Evolutionary conservation across 2,797 vertebrate species (phyloP), one percentile per base, ranked within the genome.

Genomic region (Hylomyscus alleni): DNA sequence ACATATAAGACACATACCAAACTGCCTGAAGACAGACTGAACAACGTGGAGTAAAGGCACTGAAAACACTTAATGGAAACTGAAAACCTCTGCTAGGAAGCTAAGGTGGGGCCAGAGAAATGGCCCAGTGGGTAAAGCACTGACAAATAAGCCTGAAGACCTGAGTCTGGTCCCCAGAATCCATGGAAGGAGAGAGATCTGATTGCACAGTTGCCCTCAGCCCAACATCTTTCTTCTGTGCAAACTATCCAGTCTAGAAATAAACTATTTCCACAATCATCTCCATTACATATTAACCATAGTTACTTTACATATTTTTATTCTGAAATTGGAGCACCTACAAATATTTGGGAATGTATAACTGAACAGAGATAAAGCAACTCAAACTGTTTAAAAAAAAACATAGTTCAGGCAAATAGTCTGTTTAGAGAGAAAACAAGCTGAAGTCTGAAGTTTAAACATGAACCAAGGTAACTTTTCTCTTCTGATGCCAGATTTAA

Each of bases 391-490:
- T 11, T 69, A 31, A 95, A 60, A 77, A 12, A 56, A 50, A 93
- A 90, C 14, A 73, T 3, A 89, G 19, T 5, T 40, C 54, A 82
- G 72, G n/a, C 96, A 31, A 96, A 95, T 1, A 91, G 31, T 96
- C 94, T 95, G 58, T 96, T 97, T 97, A 96, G 86, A 97, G 86
- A 97, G 82, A 90, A 97, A 95, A 96, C 52, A 82, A 94, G 95
- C 83, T 90, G 58, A 86, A 76, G 91, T 83, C 58, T 91, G 78
- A 98, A 96, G 85, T 95, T 95, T 89, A 96, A 88, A 75, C 94
- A 82, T 11, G 75, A 95, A 60, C 37, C 65, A 54, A 96, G 86
- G 76, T 72, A 86, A 77, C 89, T 88, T 89, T 96, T 94, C 95
- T 94, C 86, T 95, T 73, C 91, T 19, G 60, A 91, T 96, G 84